Conservation (phyloP, 2,888 invertebrate species). For the Syritta pipiens region DNA sequence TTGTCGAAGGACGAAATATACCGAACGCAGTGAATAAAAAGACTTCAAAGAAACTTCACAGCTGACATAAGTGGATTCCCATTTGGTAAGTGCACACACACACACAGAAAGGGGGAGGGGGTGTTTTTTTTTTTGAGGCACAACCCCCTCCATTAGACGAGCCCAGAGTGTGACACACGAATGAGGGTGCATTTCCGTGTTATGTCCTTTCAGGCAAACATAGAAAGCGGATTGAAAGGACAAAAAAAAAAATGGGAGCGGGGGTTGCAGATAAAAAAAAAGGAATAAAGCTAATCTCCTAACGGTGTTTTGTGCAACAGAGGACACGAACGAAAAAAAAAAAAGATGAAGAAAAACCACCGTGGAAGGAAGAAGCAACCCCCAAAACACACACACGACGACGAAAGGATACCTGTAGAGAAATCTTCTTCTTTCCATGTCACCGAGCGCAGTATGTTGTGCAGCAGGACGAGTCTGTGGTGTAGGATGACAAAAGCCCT, state of each 20-base stretch:
- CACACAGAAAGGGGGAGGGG: not conserved
- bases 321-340: slow-evolving; percentile 44
- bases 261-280: not conserved
- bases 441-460: slow-evolving; percentile 30
- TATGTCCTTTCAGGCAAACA: slow-evolving; percentile 67
- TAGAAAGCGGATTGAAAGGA: slow-evolving; percentile 53
- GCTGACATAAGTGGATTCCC: slow-evolving; percentile 70
- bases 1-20: slow-evolving; percentile 24
- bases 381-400: not conserved
- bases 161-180: slow-evolving; percentile 28
- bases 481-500: slow-evolving; percentile 53
- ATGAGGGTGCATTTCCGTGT: slow-evolving; percentile 63
- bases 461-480: slow-evolving; percentile 4
- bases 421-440: slow-evolving; percentile 56
- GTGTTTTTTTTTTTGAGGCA: too few species aligned
- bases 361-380: not conserved
- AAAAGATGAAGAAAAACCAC: slow-evolving; percentile 6
- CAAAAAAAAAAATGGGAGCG: slow-evolving; percentile 13
- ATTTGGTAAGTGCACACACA: slow-evolving; percentile 66
- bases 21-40: slow-evolving; percentile 62
- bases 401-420: slow-evolving; percentile 48
- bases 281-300: slow-evolving; percentile 64
- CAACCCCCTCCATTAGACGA: slow-evolving; percentile 30
- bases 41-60: slow-evolving; percentile 69
- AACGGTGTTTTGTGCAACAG: slow-evolving; percentile 68